These are phyloP conservation scores for Micropoecilia bifurca DNA, from an alignment of 2,797 vertebrate genomes.

Conservation along the genomic window DNA sequence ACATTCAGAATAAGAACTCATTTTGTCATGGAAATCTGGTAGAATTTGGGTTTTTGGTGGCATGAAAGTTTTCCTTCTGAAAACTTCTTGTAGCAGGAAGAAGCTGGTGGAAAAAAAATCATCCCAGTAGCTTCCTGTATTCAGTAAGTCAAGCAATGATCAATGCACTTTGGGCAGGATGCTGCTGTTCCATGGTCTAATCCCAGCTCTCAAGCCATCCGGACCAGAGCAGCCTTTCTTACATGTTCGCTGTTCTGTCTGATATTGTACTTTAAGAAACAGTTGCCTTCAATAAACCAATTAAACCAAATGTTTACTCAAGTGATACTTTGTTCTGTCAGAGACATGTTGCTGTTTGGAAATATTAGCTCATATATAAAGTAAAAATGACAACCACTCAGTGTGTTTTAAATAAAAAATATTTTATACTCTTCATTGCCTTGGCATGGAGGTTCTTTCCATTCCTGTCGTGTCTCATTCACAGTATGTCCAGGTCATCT, in stretches of 20 bases:
- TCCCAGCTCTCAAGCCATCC: conserved; percentile 75
- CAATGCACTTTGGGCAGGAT: conserved; percentile 72
- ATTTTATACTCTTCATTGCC: neutral
- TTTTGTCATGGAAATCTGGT: conserved; percentile 61
- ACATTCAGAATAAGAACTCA: conserved; percentile 20
- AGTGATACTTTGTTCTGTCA: conserved; percentile 40
- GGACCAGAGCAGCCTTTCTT: conserved; percentile 63
- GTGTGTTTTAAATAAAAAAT: neutral
- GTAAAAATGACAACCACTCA: neutral
- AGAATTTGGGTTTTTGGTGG: conserved; percentile 52
- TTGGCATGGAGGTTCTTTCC: neutral
- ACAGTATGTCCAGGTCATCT: neutral
- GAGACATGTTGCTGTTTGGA: neutral
- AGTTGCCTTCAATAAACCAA: conserved; percentile 58
- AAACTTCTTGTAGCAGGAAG: conserved; percentile 71
- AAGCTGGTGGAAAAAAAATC: conserved; percentile 50
- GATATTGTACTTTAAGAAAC: conserved; percentile 55
- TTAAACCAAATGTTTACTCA: conserved; percentile 52
- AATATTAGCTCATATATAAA: neutral
- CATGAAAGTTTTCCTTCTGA: conserved; percentile 61
- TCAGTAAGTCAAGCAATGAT: conserved; percentile 75
- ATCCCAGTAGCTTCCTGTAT: conserved; percentile 68
- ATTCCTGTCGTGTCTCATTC: neutral
- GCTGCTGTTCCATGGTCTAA: conserved; percentile 65
- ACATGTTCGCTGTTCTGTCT: conserved; percentile 52